A percentile compares a stretch with the other conserved stretches of the same genome.
These are phyloP conservation scores for Perca schrenkii DNA, from an alignment of 2,113 vertebrate species.

Conservation along the genomic window DNA sequence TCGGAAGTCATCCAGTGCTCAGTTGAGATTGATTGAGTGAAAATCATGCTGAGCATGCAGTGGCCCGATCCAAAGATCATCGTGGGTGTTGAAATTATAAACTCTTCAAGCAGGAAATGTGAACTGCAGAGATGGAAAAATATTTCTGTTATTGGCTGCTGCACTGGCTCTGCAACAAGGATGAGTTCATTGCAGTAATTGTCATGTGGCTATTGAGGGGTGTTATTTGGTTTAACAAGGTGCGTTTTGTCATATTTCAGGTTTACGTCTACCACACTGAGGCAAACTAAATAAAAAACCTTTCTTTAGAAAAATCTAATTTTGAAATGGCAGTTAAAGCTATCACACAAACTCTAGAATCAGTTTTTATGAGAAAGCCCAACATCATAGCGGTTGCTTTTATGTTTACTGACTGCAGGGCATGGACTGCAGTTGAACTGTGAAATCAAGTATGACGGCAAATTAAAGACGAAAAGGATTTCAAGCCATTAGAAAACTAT, in stretches of 20 bases:
- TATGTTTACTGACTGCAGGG: constrained; percentile 15
- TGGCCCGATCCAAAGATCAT: constrained; percentile 71
- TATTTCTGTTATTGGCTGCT: constrained; percentile 18
- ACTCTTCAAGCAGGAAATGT: constrained; percentile 60
- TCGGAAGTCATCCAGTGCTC: constrained; percentile 28
- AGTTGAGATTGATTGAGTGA: constrained; percentile 49
- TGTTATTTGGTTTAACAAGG: constrained; percentile 31
- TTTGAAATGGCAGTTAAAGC: constrained; percentile 14
- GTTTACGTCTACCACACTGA: constrained; percentile 9
- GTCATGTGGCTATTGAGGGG: constrained; percentile 10
- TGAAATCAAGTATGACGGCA: constrained; percentile 1
- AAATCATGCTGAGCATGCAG: constrained; percentile 59
- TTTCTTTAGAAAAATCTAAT: constrained; percentile 11
- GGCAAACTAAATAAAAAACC: constrained; percentile 19
- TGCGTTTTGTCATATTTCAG: constrained; percentile 18
- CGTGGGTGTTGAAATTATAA: constrained; percentile 64
- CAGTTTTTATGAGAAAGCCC: constrained; percentile 18
- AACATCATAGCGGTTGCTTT: constrained; percentile 1
- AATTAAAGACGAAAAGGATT: neutral
- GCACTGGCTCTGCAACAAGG: constrained; percentile 7
- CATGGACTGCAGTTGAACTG: neutral
- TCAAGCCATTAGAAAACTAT: neutral
- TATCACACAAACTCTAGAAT: neutral
- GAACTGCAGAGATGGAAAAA: constrained; percentile 45
- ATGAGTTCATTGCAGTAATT: constrained; percentile 20